phyloP scores from a whole-genome alignment of 2,113 vertebrate species.

The Myiozetetes cayanensis region DNA sequence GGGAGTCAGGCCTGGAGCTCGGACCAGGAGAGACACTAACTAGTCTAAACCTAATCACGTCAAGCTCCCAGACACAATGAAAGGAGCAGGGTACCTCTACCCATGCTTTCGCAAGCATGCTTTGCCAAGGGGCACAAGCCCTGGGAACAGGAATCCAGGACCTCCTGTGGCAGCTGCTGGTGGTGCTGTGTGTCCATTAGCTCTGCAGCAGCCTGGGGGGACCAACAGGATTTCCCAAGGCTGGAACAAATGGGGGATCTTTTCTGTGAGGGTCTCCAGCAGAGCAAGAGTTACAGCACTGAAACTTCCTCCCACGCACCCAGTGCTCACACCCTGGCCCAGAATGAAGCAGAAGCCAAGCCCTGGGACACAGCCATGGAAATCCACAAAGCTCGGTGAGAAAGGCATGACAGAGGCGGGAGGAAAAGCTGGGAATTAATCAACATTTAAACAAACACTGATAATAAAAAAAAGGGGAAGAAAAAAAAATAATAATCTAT shows the following conservation, averaged over 20 bases:
- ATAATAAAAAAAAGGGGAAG: not conserved
- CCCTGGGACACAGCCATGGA: not conserved
- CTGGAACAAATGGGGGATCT: not conserved
- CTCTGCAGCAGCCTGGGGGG: not conserved
- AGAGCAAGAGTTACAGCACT: constrained; percentile 28
- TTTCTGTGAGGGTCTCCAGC: not conserved
- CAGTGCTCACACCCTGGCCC: not conserved
- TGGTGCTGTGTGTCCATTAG: not conserved
- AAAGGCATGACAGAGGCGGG: not conserved
- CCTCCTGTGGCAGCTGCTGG: not conserved
- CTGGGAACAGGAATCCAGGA: not conserved
- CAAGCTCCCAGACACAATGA: rapidly evolving
- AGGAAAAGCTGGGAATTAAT: not conserved
- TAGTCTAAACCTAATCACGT: not conserved
- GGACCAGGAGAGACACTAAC: not conserved
- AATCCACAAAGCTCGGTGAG: not conserved
- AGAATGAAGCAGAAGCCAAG: not conserved
- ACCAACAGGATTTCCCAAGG: not conserved
- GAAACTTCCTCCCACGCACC: not conserved
- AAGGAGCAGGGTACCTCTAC: not conserved
- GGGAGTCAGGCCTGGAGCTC: not conserved
- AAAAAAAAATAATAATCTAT: not conserved
- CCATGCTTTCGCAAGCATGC: not conserved
- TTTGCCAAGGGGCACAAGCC: not conserved
- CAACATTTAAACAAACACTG: not conserved